phyloP scores from a whole-genome alignment of 2,113 vertebrate species.

The Mormyrus lacerda region DNA sequence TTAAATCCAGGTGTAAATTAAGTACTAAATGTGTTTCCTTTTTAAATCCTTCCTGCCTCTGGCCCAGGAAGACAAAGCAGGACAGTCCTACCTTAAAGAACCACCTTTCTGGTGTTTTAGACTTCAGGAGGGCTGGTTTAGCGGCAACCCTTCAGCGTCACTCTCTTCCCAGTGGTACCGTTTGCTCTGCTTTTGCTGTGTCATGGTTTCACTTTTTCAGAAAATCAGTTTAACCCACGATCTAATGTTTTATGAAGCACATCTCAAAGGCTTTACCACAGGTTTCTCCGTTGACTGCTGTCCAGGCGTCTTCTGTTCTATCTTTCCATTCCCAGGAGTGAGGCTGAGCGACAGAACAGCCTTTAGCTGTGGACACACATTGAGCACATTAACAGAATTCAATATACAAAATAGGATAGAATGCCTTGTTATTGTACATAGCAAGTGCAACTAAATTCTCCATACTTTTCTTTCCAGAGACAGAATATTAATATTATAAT shows the following conservation, averaged over 20 bases:
- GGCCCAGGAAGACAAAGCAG: neutral
- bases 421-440: neutral
- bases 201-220: neutral
- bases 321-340: slow-evolving; percentile 35
- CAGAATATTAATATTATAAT: neutral
- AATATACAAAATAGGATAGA: neutral
- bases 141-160: neutral
- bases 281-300: slow-evolving; percentile 44
- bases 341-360: slow-evolving; percentile 33
- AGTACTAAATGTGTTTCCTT: neutral
- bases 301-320: slow-evolving; percentile 37
- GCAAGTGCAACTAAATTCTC: neutral
- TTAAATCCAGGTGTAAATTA: neutral
- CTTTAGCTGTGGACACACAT: slow-evolving; percentile 57
- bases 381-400: neutral
- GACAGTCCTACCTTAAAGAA: neutral
- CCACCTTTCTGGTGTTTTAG: neutral
- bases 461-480: neutral
- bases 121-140: neutral
- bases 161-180: neutral
- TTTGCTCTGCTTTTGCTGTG: neutral
- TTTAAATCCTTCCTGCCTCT: neutral
- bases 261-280: slow-evolving; percentile 39
- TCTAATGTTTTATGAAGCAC: neutral
- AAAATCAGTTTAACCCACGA: neutral